Conservation (phyloP, 2,113 vertebrate genomes). For the Actinemys pallida region DNA sequence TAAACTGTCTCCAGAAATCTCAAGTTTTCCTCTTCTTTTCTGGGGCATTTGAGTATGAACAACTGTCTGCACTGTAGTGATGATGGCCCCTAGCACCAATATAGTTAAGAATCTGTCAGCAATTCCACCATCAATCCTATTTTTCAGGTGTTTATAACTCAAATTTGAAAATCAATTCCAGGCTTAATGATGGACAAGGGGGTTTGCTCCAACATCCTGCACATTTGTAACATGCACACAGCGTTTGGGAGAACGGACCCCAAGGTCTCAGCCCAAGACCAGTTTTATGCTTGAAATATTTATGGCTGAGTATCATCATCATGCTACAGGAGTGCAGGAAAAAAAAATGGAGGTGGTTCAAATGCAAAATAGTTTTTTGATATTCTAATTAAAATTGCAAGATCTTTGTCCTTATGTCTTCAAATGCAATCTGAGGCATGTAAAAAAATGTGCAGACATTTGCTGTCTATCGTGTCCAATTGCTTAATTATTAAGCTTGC, state of each 20-base stretch:
- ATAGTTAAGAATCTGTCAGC: slow-evolving; percentile 35
- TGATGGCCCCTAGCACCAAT: not conserved
- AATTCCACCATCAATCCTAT: slow-evolving; percentile 52
- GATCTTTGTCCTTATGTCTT: slow-evolving; percentile 22
- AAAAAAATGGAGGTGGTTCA: not conserved
- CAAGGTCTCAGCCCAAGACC: slow-evolving; percentile 36
- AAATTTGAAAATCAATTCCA: slow-evolving; percentile 56
- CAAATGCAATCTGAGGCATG: slow-evolving; percentile 8
- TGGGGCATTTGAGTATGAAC: slow-evolving; percentile 15
- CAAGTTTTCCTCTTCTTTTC: slow-evolving; percentile 35
- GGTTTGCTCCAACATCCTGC: slow-evolving; percentile 19
- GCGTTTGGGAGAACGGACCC: not conserved
- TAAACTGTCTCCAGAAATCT: slow-evolving; percentile 4
- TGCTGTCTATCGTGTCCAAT: slow-evolving; percentile 43
- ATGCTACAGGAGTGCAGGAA: slow-evolving; percentile 13
- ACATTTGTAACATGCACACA: not conserved
- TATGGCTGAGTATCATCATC: slow-evolving; percentile 3
- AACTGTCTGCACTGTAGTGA: not conserved
- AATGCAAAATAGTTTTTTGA: slow-evolving; percentile 42
- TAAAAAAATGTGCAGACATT: slow-evolving; percentile 54
- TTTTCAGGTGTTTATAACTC: slow-evolving; percentile 54
- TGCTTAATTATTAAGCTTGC: slow-evolving; percentile 62
- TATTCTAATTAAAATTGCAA: slow-evolving; percentile 20
- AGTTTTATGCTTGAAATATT: slow-evolving; percentile 48
- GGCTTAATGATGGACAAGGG: slow-evolving; percentile 31